phyloP scores from a whole-genome alignment of 2,113 vertebrate genomes.

The Micronisus gabar region DNA sequence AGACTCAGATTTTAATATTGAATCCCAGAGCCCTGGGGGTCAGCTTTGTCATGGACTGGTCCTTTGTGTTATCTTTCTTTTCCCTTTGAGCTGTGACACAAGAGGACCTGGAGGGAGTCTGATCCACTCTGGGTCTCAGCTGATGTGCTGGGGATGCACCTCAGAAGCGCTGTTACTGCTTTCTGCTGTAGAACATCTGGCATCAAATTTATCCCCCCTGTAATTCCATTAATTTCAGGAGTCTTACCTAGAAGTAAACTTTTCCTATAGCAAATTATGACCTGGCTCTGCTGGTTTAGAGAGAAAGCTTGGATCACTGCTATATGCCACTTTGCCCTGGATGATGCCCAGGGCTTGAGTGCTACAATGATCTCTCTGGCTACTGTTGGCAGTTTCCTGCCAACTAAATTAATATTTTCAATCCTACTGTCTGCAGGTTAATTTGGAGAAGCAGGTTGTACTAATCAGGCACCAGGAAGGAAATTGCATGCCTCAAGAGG shows the following conservation, averaged over 20 bases:
- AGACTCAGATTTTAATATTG: not conserved
- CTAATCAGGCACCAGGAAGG: not conserved
- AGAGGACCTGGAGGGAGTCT: not conserved
- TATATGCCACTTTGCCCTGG: not conserved
- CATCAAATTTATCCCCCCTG: not conserved
- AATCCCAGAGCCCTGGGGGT: not conserved
- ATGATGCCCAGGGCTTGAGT: not conserved
- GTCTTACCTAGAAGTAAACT: not conserved
- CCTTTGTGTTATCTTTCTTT: not conserved
- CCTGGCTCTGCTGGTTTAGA: not conserved
- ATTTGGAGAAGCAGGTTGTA: slow-evolving; percentile 7
- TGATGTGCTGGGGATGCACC: not conserved
- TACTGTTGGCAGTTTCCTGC: not conserved
- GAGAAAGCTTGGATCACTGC: not conserved
- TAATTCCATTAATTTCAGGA: not conserved
- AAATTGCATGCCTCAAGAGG: not conserved
- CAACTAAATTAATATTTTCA: not conserved
- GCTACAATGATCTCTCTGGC: not conserved
- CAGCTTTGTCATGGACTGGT: not conserved
- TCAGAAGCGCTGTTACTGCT: not conserved
- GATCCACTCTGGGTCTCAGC: not conserved
- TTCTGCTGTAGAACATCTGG: not conserved
- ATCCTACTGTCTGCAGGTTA: not conserved
- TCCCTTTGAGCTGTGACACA: not conserved
- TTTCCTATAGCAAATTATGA: not conserved